Evolutionary conservation across 2,888 invertebrate genomes (phyloP).

Genomic region (Drosophila pseudotalamancana): DNA sequence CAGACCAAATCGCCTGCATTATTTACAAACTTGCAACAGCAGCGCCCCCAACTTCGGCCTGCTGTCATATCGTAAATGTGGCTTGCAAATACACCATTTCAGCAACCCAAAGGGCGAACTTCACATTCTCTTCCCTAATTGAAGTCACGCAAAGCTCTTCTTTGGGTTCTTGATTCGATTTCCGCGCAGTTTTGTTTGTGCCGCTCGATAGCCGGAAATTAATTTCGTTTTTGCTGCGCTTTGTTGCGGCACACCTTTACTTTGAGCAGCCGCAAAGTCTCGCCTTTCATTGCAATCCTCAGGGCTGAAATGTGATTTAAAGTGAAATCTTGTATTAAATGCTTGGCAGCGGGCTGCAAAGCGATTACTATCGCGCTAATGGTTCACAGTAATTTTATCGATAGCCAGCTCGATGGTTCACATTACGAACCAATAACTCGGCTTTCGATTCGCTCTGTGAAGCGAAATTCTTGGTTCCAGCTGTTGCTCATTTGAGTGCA

Average conservation of each 20-base stretch:
- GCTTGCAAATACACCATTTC: slow-evolving; percentile 9
- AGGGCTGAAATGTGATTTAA: not conserved
- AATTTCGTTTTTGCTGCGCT: slow-evolving; percentile 68
- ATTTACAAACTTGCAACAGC: slow-evolving; percentile 49
- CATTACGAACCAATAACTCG: too few species aligned
- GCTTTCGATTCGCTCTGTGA: too few species aligned
- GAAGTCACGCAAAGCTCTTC: slow-evolving; percentile 57
- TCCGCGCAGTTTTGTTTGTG: slow-evolving; percentile 65
- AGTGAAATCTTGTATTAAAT: not conserved
- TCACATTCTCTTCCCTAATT: slow-evolving; percentile 49
- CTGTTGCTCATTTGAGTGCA: too few species aligned
- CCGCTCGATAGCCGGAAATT: slow-evolving; percentile 71
- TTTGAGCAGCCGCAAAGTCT: not conserved
- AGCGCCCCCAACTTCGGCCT: not conserved
- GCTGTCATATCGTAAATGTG: slow-evolving; percentile 35
- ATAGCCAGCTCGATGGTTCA: too few species aligned
- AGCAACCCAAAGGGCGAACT: not conserved
- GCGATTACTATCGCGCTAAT: too few species aligned
- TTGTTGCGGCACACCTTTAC: slow-evolving; percentile 34
- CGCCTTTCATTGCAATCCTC: not conserved
- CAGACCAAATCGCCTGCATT: slow-evolving; percentile 28
- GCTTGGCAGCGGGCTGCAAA: too few species aligned
- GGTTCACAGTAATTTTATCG: too few species aligned
- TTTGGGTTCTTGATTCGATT: slow-evolving; percentile 65
- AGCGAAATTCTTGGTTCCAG: too few species aligned